These are phyloP conservation scores for Cephalopterus ornatus DNA, from an alignment of 2,113 vertebrate genomes.

Conservation along the genomic window DNA sequence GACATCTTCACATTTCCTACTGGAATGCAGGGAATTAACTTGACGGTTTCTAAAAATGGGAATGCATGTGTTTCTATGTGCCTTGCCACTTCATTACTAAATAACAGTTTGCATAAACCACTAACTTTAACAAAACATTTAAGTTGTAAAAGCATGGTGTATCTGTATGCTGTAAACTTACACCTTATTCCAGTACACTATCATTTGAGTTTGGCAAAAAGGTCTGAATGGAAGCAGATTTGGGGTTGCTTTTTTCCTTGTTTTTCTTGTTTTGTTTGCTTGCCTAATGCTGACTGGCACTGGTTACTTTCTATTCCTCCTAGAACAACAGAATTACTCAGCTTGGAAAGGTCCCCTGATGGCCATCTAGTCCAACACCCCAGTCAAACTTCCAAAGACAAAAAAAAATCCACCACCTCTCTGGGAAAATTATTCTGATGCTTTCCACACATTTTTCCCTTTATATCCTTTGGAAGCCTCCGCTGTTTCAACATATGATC, in stretches of 20 bases:
- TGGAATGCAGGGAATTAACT: background rate
- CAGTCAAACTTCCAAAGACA: background rate
- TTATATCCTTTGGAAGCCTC: background rate
- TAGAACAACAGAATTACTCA: background rate
- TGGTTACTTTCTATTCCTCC: background rate
- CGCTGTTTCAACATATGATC: background rate
- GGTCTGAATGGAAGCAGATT: background rate
- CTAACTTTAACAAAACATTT: background rate
- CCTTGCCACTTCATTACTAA: background rate
- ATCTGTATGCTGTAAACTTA: background rate
- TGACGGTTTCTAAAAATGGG: background rate
- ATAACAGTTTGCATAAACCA: background rate
- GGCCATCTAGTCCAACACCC: background rate
- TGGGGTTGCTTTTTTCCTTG: background rate
- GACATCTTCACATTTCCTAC: background rate
- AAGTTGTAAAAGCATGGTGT: background rate
- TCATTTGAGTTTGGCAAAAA: background rate
- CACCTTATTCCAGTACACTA: background rate
- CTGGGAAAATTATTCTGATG: background rate
- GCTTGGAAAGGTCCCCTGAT: background rate
- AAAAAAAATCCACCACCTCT: background rate
- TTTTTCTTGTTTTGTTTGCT: background rate
- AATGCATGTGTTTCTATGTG: background rate
- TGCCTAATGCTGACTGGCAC: background rate
- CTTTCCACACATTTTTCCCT: accelerated